Conservation (phyloP, 2,797 vertebrate genomes). For the Rhabdophis nuchalis region DNA sequence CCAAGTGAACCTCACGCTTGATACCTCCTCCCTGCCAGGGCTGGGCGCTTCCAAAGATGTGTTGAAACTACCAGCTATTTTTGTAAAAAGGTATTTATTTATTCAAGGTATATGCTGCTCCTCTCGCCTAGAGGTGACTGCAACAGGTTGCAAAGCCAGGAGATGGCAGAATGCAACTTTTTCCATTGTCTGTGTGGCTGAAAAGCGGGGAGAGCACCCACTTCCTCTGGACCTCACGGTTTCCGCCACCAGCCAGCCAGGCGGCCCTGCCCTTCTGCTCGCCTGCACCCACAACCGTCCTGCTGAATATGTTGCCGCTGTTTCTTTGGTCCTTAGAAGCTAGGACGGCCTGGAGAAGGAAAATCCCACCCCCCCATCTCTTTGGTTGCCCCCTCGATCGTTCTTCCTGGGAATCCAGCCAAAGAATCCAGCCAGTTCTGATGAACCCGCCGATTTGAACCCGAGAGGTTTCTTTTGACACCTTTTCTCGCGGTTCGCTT, state of each 20-base stretch:
- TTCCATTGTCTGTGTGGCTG: neutral
- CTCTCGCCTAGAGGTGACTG: neutral
- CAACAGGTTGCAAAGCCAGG: neutral
- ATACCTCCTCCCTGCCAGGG: neutral
- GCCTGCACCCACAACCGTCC: neutral
- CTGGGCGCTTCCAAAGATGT: neutral
- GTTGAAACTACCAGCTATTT: neutral
- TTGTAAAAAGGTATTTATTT: neutral
- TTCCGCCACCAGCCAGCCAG: neutral
- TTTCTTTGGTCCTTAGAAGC: neutral
- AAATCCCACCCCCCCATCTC: neutral
- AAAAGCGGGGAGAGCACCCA: neutral
- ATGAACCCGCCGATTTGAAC: neutral
- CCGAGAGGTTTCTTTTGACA: neutral
- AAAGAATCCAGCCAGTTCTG: neutral
- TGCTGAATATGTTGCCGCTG: neutral
- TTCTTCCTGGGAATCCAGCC: neutral
- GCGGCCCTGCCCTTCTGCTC: neutral
- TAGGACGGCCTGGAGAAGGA: neutral
- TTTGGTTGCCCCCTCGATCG: neutral
- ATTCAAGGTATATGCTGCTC: neutral
- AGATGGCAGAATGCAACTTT: neutral
- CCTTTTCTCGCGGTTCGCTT: neutral
- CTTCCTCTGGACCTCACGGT: neutral
- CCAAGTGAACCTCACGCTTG: neutral